These are phyloP conservation scores for Menidia menidia DNA, from an alignment of 2,797 vertebrate species.

Conservation along the genomic window DNA sequence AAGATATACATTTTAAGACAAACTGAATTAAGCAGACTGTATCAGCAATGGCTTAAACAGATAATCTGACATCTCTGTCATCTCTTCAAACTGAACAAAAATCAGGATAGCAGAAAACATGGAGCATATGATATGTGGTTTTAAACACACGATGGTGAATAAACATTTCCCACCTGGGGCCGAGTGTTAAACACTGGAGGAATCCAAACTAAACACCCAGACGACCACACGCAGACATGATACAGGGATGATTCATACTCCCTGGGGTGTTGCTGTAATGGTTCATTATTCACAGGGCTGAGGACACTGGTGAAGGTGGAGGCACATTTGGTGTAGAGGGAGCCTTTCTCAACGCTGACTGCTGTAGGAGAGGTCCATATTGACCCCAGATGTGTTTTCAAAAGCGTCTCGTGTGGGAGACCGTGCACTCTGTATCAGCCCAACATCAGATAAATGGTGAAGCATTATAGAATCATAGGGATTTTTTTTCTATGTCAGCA, in stretches of 20 bases:
- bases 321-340: slow-evolving; percentile 20
- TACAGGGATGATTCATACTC: slow-evolving; percentile 64
- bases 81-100: slow-evolving; percentile 12
- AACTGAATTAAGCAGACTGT: neutral
- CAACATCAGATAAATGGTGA: slow-evolving; percentile 24
- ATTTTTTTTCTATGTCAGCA: neutral
- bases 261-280: slow-evolving; percentile 61
- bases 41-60: slow-evolving; percentile 1
- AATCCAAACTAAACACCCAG: slow-evolving; percentile 51
- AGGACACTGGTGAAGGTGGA: slow-evolving; percentile 41
- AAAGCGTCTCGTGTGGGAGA: slow-evolving; percentile 33
- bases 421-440: slow-evolving; percentile 6
- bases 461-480: neutral
- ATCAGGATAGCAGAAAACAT: slow-evolving; percentile 1
- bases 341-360: slow-evolving; percentile 42
- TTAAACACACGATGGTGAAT: slow-evolving; percentile 10
- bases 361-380: slow-evolving; percentile 41
- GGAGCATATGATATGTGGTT: slow-evolving; percentile 16
- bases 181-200: slow-evolving; percentile 26
- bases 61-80: slow-evolving; percentile 32
- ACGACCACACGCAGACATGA: slow-evolving; percentile 73
- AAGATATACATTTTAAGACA: slow-evolving; percentile 5
- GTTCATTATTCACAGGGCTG: slow-evolving; percentile 64
- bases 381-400: slow-evolving; percentile 69
- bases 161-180: slow-evolving; percentile 54